Evolutionary conservation across 2,797 vertebrate species (phyloP).

Genomic region (Helostoma temminkii): DNA sequence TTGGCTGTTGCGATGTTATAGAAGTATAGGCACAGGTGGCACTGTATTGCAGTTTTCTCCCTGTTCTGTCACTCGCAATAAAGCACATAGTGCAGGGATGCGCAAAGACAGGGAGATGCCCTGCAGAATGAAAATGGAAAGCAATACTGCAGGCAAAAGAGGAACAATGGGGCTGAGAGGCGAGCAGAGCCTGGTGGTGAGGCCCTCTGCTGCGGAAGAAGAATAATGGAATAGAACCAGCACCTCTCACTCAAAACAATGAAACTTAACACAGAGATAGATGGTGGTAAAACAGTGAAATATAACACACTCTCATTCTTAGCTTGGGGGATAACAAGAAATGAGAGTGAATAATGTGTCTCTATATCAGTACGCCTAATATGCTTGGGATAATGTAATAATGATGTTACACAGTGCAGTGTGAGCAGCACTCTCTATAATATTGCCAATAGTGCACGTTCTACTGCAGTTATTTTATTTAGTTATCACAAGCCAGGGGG

Average conservation of each 20-base stretch:
- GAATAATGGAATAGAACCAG: slow-evolving; percentile 67
- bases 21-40: slow-evolving; percentile 26
- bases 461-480: slow-evolving; percentile 53
- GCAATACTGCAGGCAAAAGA: slow-evolving; percentile 67
- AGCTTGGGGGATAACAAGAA: slow-evolving; percentile 49
- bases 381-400: slow-evolving; percentile 63
- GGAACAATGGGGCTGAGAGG: slow-evolving; percentile 67
- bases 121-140: slow-evolving; percentile 73
- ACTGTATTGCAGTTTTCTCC: slow-evolving; percentile 29
- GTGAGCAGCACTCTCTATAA: slow-evolving; percentile 41
- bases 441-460: slow-evolving; percentile 51
- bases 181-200: slow-evolving; percentile 67
- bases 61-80: slow-evolving; percentile 44
- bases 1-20: slow-evolving; percentile 8
- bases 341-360: slow-evolving; percentile 64
- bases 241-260: slow-evolving; percentile 65
- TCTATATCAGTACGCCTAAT: slow-evolving; percentile 57
- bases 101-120: slow-evolving; percentile 60
- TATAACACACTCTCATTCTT: slow-evolving; percentile 52
- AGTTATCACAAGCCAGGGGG: slow-evolving; percentile 46
- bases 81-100: slow-evolving; percentile 54
- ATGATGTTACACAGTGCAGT: slow-evolving; percentile 41
- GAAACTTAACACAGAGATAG: slow-evolving; percentile 67
- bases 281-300: slow-evolving; percentile 69
- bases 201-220: slow-evolving; percentile 59